Base-by-base conservation (phyloP, 2,888 invertebrate genomes). In the Notodonta ziczac region DNA sequence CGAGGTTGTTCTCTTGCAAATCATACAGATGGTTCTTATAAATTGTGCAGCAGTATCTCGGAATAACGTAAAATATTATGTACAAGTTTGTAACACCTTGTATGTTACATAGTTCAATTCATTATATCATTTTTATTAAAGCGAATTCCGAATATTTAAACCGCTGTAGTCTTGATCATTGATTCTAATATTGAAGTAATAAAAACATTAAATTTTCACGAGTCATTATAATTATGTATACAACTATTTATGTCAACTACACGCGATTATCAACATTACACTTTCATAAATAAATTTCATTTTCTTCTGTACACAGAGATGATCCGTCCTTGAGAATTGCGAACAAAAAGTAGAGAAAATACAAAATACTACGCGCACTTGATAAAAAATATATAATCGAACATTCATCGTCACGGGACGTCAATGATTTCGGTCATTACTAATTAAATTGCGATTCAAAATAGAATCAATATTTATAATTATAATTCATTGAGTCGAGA, bases 391-490 rank as follows among this genome's bases (percentile, higher is more conserved):
- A 52, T 57, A 63, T 60, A 56, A 46, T 46, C 55, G 50, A 56
- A 65, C 53, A 61, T 60, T 13, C 50, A 62, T 62, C 40, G 42
- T n/a, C 58, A 57, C 8, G 42, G 55, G 56, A 51, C 24, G 63
- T 52, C 32, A 52, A 24, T 52, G 35, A 66, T 42, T 60, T 73
- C 65, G 69, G 66, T 66, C 66, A 64, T 61, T 63, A 53, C 57
- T 65, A 59, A 61, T 60, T 62, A 32, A 16, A 13, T 52, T 52
- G 32, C 32, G 52, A 52, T 52, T 52, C 52, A 32, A 52, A 32
- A 52, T 52, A 32, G 52, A 52, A 52, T 52, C 52, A 52, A 52
- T 52, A 50, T 50, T 46, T n/a, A 46, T 14, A 50, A 52, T 32
- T 52, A 52, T 16, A 52, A 32, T 52, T 32, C 5, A 32, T 16